Percentiles rank a stretch among this genome's conserved stretches.
Conservation (phyloP, 37 sponge, comb jelly and placozoan genomes). For the Hormiphora californensis region DNA sequence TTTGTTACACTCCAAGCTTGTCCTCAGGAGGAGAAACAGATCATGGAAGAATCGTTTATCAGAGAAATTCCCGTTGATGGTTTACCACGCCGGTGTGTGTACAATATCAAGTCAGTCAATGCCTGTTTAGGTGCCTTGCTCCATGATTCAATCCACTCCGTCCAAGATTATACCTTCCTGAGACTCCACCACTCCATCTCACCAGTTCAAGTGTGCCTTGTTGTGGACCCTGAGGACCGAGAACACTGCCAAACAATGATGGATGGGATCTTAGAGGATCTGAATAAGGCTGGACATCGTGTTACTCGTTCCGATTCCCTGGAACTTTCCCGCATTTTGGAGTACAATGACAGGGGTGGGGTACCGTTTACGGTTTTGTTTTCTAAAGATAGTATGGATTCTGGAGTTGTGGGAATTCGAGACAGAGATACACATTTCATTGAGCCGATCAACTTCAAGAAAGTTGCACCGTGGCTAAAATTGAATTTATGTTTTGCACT, state of each 20-base stretch:
- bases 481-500: background rate
- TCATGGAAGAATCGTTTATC: background rate
- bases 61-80: background rate
- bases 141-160: background rate
- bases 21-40: background rate
- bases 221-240: background rate
- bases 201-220: conserved; percentile 7
- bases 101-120: background rate
- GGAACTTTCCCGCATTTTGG: background rate
- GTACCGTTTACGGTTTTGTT: background rate
- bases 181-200: background rate
- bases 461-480: background rate
- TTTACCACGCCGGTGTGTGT: background rate
- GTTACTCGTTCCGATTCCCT: background rate
- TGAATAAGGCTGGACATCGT: background rate
- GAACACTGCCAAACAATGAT: background rate
- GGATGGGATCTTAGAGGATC: background rate
- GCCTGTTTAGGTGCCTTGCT: background rate
- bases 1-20: background rate
- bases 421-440: conserved; percentile 47
- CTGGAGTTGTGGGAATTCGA: background rate
- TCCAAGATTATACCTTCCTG: background rate
- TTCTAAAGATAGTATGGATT: background rate
- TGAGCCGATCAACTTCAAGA: conserved; percentile 11
- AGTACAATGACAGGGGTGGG: background rate